phyloP scores from a whole-genome alignment of 2,113 vertebrate species.

The Struthidea cinerea region DNA sequence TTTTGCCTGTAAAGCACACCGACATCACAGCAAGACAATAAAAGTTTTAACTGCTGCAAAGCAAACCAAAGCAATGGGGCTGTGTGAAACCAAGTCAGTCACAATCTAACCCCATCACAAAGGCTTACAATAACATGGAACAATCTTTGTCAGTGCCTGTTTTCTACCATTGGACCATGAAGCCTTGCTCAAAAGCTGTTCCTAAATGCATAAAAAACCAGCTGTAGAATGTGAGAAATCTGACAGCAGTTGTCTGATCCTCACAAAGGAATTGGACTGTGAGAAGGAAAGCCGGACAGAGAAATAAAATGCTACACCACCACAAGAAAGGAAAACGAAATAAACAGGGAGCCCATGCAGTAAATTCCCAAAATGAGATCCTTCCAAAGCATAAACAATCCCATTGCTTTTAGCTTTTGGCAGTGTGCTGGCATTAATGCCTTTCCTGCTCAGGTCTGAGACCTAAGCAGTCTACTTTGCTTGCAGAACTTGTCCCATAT shows the following conservation, averaged over 20 bases:
- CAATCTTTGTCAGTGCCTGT: neutral
- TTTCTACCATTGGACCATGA: neutral
- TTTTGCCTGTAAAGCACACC: neutral
- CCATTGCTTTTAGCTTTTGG: neutral
- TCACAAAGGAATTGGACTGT: neutral
- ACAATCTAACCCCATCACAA: neutral
- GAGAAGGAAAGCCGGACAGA: neutral
- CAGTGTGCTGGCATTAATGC: neutral
- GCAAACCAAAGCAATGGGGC: neutral
- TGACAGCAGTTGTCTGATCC: neutral
- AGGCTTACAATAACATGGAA: neutral
- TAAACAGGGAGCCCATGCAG: neutral
- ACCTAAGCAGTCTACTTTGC: neutral
- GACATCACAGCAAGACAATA: neutral
- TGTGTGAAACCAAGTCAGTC: neutral
- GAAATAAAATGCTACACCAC: neutral
- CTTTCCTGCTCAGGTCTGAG: neutral
- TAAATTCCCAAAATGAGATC: conserved; percentile 2
- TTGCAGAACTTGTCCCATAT: neutral
- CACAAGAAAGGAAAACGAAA: neutral
- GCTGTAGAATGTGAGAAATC: neutral
- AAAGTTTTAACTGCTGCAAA: neutral
- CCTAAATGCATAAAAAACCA: neutral
- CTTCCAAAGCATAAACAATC: neutral
- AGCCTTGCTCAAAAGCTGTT: neutral